Evolutionary conservation across 2,797 vertebrate species (phyloP).

Genomic region (Neomorphus geoffroyi): DNA sequence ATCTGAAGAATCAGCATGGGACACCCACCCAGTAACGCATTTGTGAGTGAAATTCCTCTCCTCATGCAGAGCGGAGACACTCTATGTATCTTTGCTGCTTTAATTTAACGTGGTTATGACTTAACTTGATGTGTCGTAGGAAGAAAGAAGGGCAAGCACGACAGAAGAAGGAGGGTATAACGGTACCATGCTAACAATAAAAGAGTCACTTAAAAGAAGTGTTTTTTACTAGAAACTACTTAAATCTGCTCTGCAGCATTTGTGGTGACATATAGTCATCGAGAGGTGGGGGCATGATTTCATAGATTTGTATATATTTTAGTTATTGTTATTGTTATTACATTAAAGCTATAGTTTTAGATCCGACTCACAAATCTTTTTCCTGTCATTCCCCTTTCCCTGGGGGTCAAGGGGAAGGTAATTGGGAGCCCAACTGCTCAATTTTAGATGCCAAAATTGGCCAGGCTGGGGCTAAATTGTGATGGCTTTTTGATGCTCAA

Average conservation of each 20-base stretch:
- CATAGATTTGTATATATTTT: no score
- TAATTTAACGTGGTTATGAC: background rate
- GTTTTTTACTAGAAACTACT: background rate
- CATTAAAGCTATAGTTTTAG: no score
- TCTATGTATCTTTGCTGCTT: background rate
- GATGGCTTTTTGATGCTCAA: no score
- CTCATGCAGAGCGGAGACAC: background rate
- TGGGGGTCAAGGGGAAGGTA: no score
- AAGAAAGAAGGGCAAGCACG: background rate
- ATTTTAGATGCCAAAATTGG: no score
- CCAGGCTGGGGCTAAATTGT: no score
- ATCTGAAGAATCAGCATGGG: background rate
- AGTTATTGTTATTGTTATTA: no score
- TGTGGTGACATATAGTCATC: no score
- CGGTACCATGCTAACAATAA: background rate
- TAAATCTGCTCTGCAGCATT: background rate
- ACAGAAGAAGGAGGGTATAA: background rate
- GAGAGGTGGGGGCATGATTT: no score
- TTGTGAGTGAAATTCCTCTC: background rate
- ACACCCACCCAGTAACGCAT: background rate
- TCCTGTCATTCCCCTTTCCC: no score
- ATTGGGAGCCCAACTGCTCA: no score
- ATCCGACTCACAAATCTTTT: no score
- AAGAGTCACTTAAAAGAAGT: background rate
- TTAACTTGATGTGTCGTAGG: background rate